phyloP scores from a whole-genome alignment of 1,140 invertebrate species.

The Bombus breviceps region DNA sequence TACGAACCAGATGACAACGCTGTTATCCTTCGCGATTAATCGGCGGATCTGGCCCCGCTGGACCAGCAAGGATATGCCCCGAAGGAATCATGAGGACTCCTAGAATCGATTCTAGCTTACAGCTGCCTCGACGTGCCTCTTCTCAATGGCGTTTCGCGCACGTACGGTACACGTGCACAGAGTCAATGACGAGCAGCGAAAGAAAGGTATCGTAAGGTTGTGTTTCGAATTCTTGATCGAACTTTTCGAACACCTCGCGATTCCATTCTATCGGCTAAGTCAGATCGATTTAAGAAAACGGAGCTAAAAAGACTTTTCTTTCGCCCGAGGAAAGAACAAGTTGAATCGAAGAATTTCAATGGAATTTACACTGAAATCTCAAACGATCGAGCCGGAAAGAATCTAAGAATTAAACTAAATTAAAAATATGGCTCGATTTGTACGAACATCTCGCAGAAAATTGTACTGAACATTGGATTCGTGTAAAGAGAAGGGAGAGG shows the following conservation, averaged over 20 bases:
- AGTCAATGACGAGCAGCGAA: slow-evolving; percentile 29
- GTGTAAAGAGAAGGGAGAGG: no score
- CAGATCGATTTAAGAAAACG: neutral
- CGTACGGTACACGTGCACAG: slow-evolving; percentile 10
- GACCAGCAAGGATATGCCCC: slow-evolving; percentile 19
- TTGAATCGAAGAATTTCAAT: no score
- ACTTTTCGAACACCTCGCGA: neutral
- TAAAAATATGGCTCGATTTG: neutral
- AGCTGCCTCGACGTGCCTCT: neutral
- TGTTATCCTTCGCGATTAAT: slow-evolving; percentile 38
- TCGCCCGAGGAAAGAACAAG: no score
- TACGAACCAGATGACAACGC: slow-evolving; percentile 7
- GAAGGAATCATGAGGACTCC: slow-evolving; percentile 37
- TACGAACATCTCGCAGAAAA: neutral
- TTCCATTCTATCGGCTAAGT: neutral
- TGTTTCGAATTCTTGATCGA: slow-evolving; percentile 11
- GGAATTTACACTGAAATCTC: neutral
- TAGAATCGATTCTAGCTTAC: slow-evolving; percentile 32
- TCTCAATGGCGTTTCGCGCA: slow-evolving; percentile 25
- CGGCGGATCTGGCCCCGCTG: slow-evolving; percentile 1
- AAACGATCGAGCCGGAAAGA: no score
- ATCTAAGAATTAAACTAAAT: neutral
- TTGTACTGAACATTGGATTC: neutral
- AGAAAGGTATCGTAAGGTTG: slow-evolving; percentile 9
- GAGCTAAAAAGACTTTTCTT: no score